Evolutionary conservation across 2,888 invertebrate genomes (phyloP), one percentile per base, ranked within the genome.

Genomic region (Xestia sexstrigata): DNA sequence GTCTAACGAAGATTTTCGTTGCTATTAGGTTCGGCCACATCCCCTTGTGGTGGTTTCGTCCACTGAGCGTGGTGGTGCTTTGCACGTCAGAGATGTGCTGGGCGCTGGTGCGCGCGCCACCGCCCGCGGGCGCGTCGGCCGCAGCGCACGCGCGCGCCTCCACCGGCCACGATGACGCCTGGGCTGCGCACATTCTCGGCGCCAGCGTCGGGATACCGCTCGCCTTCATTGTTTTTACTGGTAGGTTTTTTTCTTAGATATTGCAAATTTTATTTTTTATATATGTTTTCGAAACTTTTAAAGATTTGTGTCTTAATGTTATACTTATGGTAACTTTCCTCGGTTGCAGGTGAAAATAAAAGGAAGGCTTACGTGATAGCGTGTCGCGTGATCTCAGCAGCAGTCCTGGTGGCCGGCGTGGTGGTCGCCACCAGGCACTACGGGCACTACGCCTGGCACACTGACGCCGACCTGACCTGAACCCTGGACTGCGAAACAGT

Each of bases 161-260:
- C 23, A 83, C 85, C 70, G 92, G 92, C 30, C 92, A 93, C 84
- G 97, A 98, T 81, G 97, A 98, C 80, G 98, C 98, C 62, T 97
- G 98, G 97, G 97, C 98, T 1, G 98, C 98, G 9, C 98, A 98
- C 90, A 95, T 97, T 26, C 97, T 97, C 11, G 98, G 98, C 8
- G 98, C 98, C 6, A 91, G 97, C 1, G 96, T 97, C 1, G 98
- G 98, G 0, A 93, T 98, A 2, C 94, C 98, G 11, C 89, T 98
- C 6, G 98, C 97, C 11, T 97, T 98, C 76, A 92, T 97, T 20
- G 92, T 97, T 17, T 98, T 97, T 86, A 95, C 92, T 70, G 96
- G 95, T 96, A 74, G 86, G 91, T 74, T 63, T 23, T 17, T 0
- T 0, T 26, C 66, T 26, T 9, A 47, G 0, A 17, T 23, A 49